These are phyloP conservation scores for Drosophila tristis DNA, from an alignment of 1,140 invertebrate genomes.

Conservation along the genomic window DNA sequence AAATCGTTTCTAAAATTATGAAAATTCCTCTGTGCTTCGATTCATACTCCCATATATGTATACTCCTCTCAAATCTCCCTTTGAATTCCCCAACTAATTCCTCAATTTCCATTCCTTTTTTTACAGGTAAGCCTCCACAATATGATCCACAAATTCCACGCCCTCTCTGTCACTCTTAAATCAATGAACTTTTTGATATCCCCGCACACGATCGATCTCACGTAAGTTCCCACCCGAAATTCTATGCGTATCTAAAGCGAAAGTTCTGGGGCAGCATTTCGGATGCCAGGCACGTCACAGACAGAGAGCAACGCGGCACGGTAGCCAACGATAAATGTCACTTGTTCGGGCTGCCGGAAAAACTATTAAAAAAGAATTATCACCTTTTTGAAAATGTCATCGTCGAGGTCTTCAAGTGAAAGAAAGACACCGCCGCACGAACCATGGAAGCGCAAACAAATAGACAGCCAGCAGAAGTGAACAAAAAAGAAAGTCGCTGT, in stretches of 20 bases:
- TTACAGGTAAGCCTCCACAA: slow-evolving; percentile 59
- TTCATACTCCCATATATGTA: no score
- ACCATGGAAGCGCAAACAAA: slow-evolving; percentile 40
- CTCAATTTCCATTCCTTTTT: slow-evolving; percentile 7
- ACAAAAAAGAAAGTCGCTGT: slow-evolving; percentile 49
- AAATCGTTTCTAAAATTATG: no score
- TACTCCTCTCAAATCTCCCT: not conserved
- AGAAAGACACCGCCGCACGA: slow-evolving; percentile 14
- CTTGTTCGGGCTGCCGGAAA: slow-evolving; percentile 73
- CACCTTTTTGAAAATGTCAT: slow-evolving; percentile 66
- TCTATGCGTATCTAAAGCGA: slow-evolving; percentile 44
- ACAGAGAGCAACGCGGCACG: not conserved
- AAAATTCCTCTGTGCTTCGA: no score
- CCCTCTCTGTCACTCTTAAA: slow-evolving; percentile 5
- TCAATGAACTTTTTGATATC: slow-evolving; percentile 21
- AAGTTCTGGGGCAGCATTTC: slow-evolving; percentile 34
- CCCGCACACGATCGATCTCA: slow-evolving; percentile 18
- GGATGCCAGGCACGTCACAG: slow-evolving; percentile 56
- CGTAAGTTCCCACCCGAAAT: slow-evolving; percentile 47
- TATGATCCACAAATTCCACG: not conserved
- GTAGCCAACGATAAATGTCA: slow-evolving; percentile 68
- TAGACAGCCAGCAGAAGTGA: slow-evolving; percentile 12
- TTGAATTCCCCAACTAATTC: slow-evolving; percentile 11
- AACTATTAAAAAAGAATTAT: slow-evolving; percentile 83
- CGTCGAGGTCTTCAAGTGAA: slow-evolving; percentile 3